Evolutionary conservation across 2,797 vertebrate species (phyloP), one percentile per base, ranked within the genome.

Genomic region (Rhinogobio ventralis): DNA sequence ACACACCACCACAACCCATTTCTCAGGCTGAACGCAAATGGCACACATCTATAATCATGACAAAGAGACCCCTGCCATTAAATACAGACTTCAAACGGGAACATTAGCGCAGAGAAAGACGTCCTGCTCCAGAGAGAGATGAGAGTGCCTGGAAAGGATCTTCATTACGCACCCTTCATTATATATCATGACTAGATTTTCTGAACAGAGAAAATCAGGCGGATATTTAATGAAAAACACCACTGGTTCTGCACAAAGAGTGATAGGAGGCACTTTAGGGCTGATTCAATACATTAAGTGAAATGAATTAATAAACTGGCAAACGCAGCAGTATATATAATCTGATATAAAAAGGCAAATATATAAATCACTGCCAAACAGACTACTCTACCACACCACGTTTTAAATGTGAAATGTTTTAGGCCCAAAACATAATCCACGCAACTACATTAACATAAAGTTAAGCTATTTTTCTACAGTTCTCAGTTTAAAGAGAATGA

Each of bases 51-150:
- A 89, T 90, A 86, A 88, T 90, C 88, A 87, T 90, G 90, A 92
- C 53, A 86, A 87, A 86, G 86, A 86, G 88, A 89, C 84, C 90
- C 90, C 87, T 88, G 87, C 90, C 85, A 92, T 93, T 93, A 91
- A 90, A 86, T 62, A 67, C 79, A 74, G 86, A 92, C 87, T 92
- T 93, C 91, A 93, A 92, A 92, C 91, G 87, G 66, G 89, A 86
- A 88, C 91, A 91, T 83, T 92, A 92, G 87, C 79, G 82, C 87
- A 86, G 79, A 81, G 81, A 90, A 89, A 71, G 79, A 86, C 81
- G 85, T 81, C 81, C 86, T 86, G 88, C 75, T 84, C 81, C 60
- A 86, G 74, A 62, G 82, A 79, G 87, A 87, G 81, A 85, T 84
- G 64, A 45, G 66, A 89, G 85, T 17, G 80, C 79, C 78, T 85